Evolutionary conservation across 2,888 invertebrate genomes (phyloP).

Genomic region (Girardia tigrina): DNA sequence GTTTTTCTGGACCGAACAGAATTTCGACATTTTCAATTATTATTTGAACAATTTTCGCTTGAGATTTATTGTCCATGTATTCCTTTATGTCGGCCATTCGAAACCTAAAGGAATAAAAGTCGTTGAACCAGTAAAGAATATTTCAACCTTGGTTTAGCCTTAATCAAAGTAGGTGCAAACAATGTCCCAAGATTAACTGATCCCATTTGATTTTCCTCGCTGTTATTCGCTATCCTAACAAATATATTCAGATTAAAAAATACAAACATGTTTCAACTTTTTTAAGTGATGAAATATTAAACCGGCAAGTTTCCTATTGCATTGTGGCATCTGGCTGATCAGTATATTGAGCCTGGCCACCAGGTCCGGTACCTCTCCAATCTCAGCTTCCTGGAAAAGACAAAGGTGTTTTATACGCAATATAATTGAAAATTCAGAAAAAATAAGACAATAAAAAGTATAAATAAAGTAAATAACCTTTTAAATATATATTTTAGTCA

Average conservation of each 20-base stretch:
- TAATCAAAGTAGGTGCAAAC: slow-evolving; percentile 35
- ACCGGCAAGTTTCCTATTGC: slow-evolving; percentile 9
- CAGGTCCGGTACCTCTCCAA: background rate
- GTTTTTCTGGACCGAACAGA: background rate
- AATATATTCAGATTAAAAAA: background rate
- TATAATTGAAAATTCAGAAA: no score
- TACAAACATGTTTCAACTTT: background rate
- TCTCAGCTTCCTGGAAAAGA: background rate
- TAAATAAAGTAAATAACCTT: no score
- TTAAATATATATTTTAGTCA: no score
- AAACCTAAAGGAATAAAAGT: background rate
- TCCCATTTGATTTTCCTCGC: slow-evolving; percentile 34
- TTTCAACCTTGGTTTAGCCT: slow-evolving; percentile 31
- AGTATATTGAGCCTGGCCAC: background rate
- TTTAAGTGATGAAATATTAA: slow-evolving; percentile 30
- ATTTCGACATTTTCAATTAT: slow-evolving; percentile 5
- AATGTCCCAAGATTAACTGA: slow-evolving; percentile 35
- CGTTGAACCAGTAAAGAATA: no score
- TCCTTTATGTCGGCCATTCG: slow-evolving; percentile 3
- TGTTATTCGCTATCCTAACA: background rate
- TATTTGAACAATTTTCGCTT: slow-evolving; percentile 1
- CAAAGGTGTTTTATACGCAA: no score
- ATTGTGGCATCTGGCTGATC: background rate
- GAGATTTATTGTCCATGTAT: background rate
- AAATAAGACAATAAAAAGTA: no score